These are phyloP conservation scores for Orbicella faveolata DNA, from an alignment of 64 coral and sea anemone genomes.

Conservation along the genomic window DNA sequence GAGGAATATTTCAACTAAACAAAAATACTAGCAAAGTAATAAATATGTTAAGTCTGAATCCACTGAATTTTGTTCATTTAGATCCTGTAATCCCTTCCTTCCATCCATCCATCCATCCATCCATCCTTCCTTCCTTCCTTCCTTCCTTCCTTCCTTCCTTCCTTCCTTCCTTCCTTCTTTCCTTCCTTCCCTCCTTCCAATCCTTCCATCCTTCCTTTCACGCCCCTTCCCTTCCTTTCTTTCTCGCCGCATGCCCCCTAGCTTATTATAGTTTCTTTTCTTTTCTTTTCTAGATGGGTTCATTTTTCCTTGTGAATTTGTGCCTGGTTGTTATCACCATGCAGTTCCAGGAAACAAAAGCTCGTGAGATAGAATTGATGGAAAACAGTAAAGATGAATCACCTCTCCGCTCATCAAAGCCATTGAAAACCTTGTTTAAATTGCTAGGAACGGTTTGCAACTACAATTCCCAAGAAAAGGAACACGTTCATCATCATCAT, in stretches of 20 bases:
- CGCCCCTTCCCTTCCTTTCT: neutral
- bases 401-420: neutral
- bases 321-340: constrained; percentile 96
- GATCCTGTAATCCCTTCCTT: neutral
- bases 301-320: constrained; percentile 97
- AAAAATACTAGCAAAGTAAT: too few species aligned
- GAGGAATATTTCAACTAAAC: too few species aligned
- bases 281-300: constrained; percentile 65
- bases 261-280: neutral
- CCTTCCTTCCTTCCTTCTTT: neutral
- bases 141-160: neutral
- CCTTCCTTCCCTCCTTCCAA: neutral
- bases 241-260: neutral
- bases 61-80: neutral
- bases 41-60: neutral
- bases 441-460: neutral
- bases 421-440: neutral
- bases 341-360: constrained; percentile 99
- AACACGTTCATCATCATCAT: constrained; percentile 79
- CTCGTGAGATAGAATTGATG: constrained; percentile 85
- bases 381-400: constrained; percentile 49
- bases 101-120: too few species aligned
- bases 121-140: too few species aligned
- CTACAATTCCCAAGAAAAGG: constrained; percentile 3
- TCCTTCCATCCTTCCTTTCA: too few species aligned